These are phyloP conservation scores for Promerops cafer DNA, from an alignment of 2,113 vertebrate genomes.

Conservation along the genomic window DNA sequence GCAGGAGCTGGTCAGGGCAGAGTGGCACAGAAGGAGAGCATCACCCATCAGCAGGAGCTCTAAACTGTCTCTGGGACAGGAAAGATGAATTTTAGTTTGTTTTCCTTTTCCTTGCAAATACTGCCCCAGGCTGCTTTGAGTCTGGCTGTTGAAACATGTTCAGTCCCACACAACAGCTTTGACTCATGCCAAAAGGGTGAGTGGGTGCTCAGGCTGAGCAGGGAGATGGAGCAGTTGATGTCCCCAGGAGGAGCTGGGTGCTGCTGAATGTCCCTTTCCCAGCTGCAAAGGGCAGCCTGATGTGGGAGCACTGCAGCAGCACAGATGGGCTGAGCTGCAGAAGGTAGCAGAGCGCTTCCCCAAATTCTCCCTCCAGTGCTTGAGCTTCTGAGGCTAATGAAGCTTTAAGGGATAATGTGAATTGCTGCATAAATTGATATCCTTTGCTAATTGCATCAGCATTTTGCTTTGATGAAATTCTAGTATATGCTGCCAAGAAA, in stretches of 20 bases:
- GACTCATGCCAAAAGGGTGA: fast-evolving
- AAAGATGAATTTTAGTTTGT: background rate
- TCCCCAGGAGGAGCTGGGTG: background rate
- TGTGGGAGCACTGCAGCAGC: fast-evolving
- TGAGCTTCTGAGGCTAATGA: conserved; percentile 47
- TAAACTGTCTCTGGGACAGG: background rate
- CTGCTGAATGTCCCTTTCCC: background rate
- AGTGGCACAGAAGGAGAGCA: background rate
- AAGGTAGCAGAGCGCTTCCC: background rate
- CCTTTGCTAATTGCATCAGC: conserved; percentile 61
- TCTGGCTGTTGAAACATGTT: background rate
- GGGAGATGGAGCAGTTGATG: background rate
- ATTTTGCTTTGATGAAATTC: conserved; percentile 38
- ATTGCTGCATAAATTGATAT: conserved; percentile 44
- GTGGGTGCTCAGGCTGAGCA: background rate
- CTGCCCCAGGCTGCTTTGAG: background rate
- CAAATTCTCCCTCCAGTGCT: background rate
- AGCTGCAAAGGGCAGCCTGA: background rate
- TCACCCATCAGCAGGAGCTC: background rate
- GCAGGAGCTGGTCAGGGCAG: background rate
- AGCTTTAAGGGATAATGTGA: conserved; percentile 52
- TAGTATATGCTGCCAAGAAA: conserved; percentile 15
- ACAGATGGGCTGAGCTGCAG: conserved; percentile 28
- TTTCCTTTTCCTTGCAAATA: background rate
- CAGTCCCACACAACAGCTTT: background rate